phyloP scores from a whole-genome alignment of 2,113 vertebrate genomes.

The Hymenochirus boettgeri region DNA sequence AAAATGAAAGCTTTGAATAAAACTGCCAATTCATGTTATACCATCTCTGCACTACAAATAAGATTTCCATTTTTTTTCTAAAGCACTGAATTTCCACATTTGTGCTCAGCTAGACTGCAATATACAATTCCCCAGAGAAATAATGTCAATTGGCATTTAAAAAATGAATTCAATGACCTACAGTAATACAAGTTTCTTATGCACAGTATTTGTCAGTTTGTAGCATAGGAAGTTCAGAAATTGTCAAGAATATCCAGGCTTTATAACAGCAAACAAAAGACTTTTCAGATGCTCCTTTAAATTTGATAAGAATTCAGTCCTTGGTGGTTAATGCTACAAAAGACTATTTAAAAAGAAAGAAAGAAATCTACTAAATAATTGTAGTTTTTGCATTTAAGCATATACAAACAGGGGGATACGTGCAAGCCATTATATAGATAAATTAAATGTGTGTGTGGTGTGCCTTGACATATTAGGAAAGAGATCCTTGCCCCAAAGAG shows the following conservation, averaged over 20 bases:
- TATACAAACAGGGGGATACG: too few relatives aligned
- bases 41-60: slow-evolving; percentile 43
- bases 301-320: slow-evolving; percentile 37
- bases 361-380: too few relatives aligned
- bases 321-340: slow-evolving; percentile 27
- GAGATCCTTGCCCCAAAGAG: too few relatives aligned
- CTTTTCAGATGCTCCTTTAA: slow-evolving; percentile 43
- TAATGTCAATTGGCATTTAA: slow-evolving; percentile 79
- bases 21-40: slow-evolving; percentile 41
- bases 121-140: slow-evolving; percentile 71
- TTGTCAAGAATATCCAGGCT: slow-evolving; percentile 45
- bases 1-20: too few relatives aligned
- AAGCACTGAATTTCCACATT: slow-evolving; percentile 65
- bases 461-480: too few relatives aligned
- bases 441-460: too few relatives aligned
- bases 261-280: slow-evolving; percentile 50
- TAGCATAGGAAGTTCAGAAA: slow-evolving; percentile 56
- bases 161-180: slow-evolving; percentile 95
- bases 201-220: slow-evolving; percentile 62
- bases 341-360: slow-evolving; percentile 38
- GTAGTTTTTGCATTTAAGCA: too few relatives aligned
- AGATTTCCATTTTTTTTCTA: slow-evolving; percentile 46
- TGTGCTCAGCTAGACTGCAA: slow-evolving; percentile 63
- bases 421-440: too few relatives aligned
- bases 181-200: slow-evolving; percentile 79